Conservation (phyloP, 1,140 invertebrate species). For the Dendrolimus punctatus region DNA sequence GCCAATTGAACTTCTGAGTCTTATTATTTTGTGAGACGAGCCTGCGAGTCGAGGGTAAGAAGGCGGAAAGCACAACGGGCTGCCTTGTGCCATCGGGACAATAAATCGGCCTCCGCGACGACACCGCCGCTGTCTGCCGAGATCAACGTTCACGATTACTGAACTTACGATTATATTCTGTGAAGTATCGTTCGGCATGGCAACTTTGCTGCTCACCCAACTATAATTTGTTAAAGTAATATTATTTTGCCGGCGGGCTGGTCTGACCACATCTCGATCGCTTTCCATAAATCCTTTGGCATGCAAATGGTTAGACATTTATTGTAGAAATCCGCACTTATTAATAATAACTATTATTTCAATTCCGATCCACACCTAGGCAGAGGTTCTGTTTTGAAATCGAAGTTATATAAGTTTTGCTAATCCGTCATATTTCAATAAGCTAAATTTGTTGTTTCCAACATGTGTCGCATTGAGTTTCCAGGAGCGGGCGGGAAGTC, state of each 20-base stretch:
- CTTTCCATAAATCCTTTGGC: background rate
- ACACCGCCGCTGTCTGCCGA: constrained; percentile 42
- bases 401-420: no score
- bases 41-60: constrained; percentile 27
- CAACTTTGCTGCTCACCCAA: constrained; percentile 4
- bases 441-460: no score
- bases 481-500: no score
- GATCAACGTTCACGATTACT: constrained; percentile 45
- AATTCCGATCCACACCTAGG: no score
- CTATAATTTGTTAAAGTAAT: constrained; percentile 4
- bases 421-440: no score
- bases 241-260: constrained; percentile 1
- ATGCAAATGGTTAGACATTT: background rate
- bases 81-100: constrained; percentile 44
- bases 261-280: constrained; percentile 1
- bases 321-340: no score
- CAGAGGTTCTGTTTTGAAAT: no score
- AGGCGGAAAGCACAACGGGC: constrained; percentile 53
- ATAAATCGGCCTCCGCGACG: constrained; percentile 63
- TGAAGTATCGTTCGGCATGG: constrained; percentile 17
- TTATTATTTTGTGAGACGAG: constrained; percentile 5
- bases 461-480: no score
- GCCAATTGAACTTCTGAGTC: no score
- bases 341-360: no score
- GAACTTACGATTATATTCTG: constrained; percentile 35